Percentiles rank a stretch among this genome's conserved stretches.
Conservation (phyloP, 2,888 invertebrate genomes). For the Synergus umbraculus region DNA sequence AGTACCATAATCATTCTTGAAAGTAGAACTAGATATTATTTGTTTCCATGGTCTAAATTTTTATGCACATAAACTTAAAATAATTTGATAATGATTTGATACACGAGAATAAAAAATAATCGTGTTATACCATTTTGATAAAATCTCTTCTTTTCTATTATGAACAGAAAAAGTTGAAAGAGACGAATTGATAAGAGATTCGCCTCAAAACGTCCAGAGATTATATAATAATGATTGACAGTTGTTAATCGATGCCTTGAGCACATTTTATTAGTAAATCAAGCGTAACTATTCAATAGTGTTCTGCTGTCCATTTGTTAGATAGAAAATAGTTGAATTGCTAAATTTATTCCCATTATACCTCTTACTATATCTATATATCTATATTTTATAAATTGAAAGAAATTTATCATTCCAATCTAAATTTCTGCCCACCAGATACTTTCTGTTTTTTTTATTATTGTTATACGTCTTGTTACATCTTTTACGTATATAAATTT, state of each 20-base stretch:
- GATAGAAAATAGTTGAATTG: not conserved
- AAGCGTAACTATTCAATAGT: not conserved
- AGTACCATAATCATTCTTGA: too few species aligned
- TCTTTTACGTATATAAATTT: too few species aligned
- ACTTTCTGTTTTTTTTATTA: too few species aligned
- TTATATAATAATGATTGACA: conserved; percentile 15
- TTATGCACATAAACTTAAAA: too few species aligned
- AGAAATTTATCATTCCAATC: too few species aligned
- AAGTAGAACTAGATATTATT: too few species aligned
- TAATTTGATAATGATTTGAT: too few species aligned
- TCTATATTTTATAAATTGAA: too few species aligned
- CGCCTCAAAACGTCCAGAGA: not conserved
- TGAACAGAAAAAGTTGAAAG: not conserved
- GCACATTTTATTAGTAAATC: not conserved
- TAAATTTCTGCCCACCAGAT: too few species aligned
- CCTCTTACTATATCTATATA: not conserved
- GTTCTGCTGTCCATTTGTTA: not conserved
- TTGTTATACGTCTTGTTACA: too few species aligned
- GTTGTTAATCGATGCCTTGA: not conserved
- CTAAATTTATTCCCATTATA: not conserved
- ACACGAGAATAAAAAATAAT: too few species aligned
- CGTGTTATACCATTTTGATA: not conserved
- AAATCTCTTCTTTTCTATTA: not conserved
- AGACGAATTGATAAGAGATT: conserved; percentile 4
- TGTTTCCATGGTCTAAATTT: not conserved